Conservation (phyloP, 2,888 invertebrate genomes). For the Hemaris fuciformis region DNA sequence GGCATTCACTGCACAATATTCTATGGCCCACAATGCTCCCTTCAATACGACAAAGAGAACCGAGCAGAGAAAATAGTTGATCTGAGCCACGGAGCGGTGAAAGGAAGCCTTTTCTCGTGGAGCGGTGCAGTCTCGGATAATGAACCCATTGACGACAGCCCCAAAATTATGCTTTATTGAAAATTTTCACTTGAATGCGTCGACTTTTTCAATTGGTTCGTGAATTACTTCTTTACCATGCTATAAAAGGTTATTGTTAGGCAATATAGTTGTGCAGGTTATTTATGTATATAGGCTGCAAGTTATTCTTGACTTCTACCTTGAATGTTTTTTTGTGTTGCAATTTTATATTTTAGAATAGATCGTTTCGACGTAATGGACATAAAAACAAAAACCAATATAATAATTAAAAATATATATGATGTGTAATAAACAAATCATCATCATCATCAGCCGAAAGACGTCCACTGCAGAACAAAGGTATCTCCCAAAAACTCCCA, state of each 20-base stretch:
- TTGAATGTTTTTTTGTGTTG: no score
- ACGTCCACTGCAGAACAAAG: no score
- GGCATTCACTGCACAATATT: background rate
- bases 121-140: background rate
- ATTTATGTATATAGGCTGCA: no score
- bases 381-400: no score
- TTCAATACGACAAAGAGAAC: conserved; percentile 42
- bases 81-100: conserved; percentile 29
- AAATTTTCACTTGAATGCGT: conserved; percentile 5
- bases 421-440: no score
- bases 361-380: no score
- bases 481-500: no score
- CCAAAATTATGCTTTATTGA: conserved; percentile 6
- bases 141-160: background rate
- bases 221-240: background rate
- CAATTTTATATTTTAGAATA: no score
- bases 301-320: no score
- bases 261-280: background rate
- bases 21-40: conserved; percentile 32
- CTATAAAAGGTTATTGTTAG: no score
- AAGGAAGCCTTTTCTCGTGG: conserved; percentile 4
- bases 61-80: conserved; percentile 42
- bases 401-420: no score
- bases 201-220: background rate
- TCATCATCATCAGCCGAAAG: no score